Percentiles rank a stretch among this genome's conserved stretches.
Evolutionary conservation across 2,888 invertebrate genomes (phyloP).

Genomic region (Capitulum mitella): DNA sequence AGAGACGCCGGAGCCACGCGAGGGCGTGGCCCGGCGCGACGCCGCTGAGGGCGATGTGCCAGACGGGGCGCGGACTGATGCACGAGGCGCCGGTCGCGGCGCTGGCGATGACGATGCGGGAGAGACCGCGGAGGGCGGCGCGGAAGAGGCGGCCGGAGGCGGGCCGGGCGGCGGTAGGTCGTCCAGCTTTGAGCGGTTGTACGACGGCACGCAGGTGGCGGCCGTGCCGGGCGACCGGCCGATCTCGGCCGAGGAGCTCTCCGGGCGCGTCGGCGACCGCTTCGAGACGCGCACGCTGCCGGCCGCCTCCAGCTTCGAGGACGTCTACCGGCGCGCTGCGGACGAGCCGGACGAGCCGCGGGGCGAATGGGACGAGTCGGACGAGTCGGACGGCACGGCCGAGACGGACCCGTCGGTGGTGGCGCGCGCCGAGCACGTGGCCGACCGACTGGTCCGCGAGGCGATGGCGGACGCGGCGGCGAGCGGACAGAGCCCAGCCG

Average conservation of each 20-base stretch:
- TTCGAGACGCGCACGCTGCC: background rate
- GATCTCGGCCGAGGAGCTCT: background rate
- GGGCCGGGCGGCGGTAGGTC: background rate
- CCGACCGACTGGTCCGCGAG: too few relatives aligned
- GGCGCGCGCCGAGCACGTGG: background rate
- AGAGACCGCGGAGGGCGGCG: too few relatives aligned
- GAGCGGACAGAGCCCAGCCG: too few relatives aligned
- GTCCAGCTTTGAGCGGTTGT: background rate
- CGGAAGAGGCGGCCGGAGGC: too few relatives aligned
- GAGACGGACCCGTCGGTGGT: background rate
- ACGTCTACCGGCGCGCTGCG: background rate
- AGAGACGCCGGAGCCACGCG: too few relatives aligned
- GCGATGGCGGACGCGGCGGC: background rate
- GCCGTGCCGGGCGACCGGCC: background rate
- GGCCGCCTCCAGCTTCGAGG: background rate
- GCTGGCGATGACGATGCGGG: too few relatives aligned
- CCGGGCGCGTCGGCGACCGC: background rate
- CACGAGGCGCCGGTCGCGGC: too few relatives aligned
- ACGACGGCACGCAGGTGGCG: background rate
- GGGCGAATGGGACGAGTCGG: background rate
- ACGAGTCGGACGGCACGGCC: background rate
- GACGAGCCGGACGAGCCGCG: too few relatives aligned
- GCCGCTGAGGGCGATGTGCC: too few relatives aligned
- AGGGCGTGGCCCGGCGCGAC: too few relatives aligned
- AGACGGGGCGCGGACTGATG: too few relatives aligned